A percentile compares a stretch with the other conserved stretches of the same genome.
Conservation (phyloP, 1,140 invertebrate genomes). For the Nephotettix cincticeps region DNA sequence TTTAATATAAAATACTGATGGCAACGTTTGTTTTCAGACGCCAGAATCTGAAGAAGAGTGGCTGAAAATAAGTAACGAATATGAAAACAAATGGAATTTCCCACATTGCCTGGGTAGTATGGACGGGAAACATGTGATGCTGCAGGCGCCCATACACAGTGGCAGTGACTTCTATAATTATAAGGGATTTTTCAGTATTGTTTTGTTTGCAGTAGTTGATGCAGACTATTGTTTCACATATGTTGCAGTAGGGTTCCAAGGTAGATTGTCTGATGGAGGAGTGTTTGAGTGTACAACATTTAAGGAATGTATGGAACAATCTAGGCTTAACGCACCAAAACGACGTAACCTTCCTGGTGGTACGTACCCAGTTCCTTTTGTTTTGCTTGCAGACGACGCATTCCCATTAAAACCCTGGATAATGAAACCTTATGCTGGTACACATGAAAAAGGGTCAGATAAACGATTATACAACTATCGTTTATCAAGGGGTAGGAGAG, state of each 20-base stretch:
- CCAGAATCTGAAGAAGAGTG: neutral
- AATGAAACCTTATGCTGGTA: neutral
- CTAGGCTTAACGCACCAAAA: neutral
- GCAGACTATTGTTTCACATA: too few relatives aligned
- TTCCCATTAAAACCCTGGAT: neutral
- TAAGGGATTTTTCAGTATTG: neutral
- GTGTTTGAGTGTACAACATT: neutral
- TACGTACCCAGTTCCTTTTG: neutral
- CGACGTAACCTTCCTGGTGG: neutral
- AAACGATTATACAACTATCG: slow-evolving; percentile 47
- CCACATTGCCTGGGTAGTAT: neutral
- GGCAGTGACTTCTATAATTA: neutral
- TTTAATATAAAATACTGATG: neutral
- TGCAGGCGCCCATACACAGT: neutral
- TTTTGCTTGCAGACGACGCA: neutral
- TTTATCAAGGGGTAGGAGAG: slow-evolving; percentile 44
- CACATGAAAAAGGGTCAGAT: slow-evolving; percentile 46
- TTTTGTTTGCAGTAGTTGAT: too few relatives aligned
- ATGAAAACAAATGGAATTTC: too few relatives aligned
- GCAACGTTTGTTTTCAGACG: neutral
- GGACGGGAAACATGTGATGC: neutral
- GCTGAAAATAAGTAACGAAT: neutral
- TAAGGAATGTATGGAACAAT: neutral
- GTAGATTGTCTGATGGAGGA: neutral
- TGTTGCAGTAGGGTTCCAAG: too few relatives aligned